phyloP scores from a whole-genome alignment of 2,888 invertebrate species.

The Abrostola tripartita region DNA sequence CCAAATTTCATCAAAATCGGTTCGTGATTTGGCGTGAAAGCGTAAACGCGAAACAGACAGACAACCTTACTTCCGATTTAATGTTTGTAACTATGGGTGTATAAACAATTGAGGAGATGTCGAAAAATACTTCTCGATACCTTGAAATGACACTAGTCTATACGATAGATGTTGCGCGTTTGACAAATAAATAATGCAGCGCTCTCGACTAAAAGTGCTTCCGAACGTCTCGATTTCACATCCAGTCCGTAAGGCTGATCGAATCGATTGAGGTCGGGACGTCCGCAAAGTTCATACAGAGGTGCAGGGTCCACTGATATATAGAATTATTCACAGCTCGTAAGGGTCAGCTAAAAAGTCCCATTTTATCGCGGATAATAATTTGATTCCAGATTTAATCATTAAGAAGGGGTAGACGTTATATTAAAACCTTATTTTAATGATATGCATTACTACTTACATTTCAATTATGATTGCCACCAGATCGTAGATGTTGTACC shows the following conservation, averaged over 20 bases:
- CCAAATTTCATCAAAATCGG: too few relatives aligned
- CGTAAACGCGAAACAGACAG: too few relatives aligned
- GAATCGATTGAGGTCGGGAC: constrained; percentile 44
- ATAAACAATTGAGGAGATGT: too few relatives aligned
- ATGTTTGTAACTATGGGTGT: too few relatives aligned
- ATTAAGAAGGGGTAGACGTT: too few relatives aligned
- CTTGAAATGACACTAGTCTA: constrained; percentile 10
- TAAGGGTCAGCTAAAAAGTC: constrained; percentile 25
- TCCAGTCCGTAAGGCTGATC: constrained; percentile 21
- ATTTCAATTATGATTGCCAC: too few relatives aligned
- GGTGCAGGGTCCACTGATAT: constrained; percentile 38
- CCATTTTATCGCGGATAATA: not conserved
- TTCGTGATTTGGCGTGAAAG: too few relatives aligned
- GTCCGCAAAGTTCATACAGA: constrained; percentile 34
- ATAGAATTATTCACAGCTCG: constrained; percentile 44
- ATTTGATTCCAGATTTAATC: too few relatives aligned
- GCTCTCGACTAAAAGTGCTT: constrained; percentile 34
- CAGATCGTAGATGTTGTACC: too few relatives aligned
- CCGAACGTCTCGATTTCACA: constrained; percentile 45
- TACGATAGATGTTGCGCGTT: not conserved
- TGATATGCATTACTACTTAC: too few relatives aligned
- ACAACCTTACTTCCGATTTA: too few relatives aligned
- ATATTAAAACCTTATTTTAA: too few relatives aligned
- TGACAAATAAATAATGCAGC: constrained; percentile 47
- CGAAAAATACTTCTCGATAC: constrained; percentile 2